These are phyloP conservation scores for Argyrosomus japonicus DNA, from an alignment of 2,113 vertebrate species.

Conservation along the genomic window DNA sequence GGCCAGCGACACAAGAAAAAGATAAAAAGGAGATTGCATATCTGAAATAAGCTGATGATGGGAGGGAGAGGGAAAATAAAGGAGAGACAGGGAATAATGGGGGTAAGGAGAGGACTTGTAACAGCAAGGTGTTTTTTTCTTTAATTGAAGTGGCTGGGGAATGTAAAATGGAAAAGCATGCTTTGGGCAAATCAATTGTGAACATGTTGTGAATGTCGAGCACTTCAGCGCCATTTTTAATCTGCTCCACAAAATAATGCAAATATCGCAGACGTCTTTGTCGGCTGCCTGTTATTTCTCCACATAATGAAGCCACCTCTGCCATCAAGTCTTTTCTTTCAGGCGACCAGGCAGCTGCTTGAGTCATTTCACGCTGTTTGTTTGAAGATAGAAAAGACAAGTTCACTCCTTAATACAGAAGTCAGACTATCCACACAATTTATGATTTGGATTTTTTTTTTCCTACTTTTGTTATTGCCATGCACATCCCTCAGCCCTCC, in stretches of 20 bases:
- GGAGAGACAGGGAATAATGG: slow-evolving; percentile 53
- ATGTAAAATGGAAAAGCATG: slow-evolving; percentile 72
- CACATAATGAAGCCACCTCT: slow-evolving; percentile 64
- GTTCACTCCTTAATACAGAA: slow-evolving; percentile 43
- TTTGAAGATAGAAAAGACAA: slow-evolving; percentile 60
- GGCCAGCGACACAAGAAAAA: slow-evolving; percentile 61
- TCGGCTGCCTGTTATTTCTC: slow-evolving; percentile 48
- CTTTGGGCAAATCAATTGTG: slow-evolving; percentile 67
- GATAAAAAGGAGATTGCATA: slow-evolving; percentile 74
- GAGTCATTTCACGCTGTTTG: slow-evolving; percentile 62
- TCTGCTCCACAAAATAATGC: slow-evolving; percentile 68
- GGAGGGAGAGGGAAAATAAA: slow-evolving; percentile 40
- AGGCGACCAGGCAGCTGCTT: slow-evolving; percentile 56
- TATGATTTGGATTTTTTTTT: slow-evolving; percentile 12
- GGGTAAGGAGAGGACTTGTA: slow-evolving; percentile 53
- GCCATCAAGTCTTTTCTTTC: slow-evolving; percentile 55
- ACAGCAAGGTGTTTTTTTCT: slow-evolving; percentile 69
- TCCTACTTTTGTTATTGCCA: not conserved
- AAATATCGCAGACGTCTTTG: slow-evolving; percentile 49
- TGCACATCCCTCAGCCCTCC: not conserved
- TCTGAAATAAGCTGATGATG: slow-evolving; percentile 74
- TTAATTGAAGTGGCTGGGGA: slow-evolving; percentile 73
- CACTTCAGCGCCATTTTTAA: slow-evolving; percentile 66
- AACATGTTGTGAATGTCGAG: slow-evolving; percentile 70
- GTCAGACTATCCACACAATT: slow-evolving; percentile 28